Evolutionary conservation across 2,113 vertebrate species (phyloP).

Genomic region (Diphyllodes magnificus): DNA sequence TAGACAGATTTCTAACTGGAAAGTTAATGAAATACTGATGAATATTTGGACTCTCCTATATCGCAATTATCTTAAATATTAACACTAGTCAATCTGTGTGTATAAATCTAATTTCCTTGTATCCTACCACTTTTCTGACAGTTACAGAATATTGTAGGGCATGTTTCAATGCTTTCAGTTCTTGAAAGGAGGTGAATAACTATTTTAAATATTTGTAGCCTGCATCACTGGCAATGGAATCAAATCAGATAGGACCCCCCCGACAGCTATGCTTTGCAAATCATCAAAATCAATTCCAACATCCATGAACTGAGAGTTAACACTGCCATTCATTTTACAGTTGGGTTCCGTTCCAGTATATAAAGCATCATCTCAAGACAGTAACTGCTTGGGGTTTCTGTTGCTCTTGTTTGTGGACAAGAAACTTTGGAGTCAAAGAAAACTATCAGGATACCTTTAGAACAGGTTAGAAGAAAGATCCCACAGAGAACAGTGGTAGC

Average conservation of each 20-base stretch:
- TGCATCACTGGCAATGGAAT: neutral
- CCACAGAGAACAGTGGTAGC: neutral
- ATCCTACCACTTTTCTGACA: neutral
- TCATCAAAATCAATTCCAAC: neutral
- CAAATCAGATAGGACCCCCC: neutral
- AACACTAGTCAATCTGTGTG: neutral
- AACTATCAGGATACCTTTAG: neutral
- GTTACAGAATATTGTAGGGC: neutral
- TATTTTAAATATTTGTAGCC: neutral
- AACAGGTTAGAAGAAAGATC: neutral
- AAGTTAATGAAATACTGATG: neutral
- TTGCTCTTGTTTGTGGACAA: neutral
- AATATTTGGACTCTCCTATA: neutral
- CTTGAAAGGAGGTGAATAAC: neutral
- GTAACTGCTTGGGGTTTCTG: neutral
- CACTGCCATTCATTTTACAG: neutral
- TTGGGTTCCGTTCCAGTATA: neutral
- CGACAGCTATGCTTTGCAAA: neutral
- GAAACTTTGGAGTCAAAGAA: neutral
- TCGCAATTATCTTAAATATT: neutral
- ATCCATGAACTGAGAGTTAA: neutral
- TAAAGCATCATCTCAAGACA: neutral
- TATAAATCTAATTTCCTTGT: neutral
- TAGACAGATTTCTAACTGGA: neutral
- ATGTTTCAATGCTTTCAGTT: neutral